Conservation (phyloP, 2,797 vertebrate species). For the Chelonia mydas region DNA sequence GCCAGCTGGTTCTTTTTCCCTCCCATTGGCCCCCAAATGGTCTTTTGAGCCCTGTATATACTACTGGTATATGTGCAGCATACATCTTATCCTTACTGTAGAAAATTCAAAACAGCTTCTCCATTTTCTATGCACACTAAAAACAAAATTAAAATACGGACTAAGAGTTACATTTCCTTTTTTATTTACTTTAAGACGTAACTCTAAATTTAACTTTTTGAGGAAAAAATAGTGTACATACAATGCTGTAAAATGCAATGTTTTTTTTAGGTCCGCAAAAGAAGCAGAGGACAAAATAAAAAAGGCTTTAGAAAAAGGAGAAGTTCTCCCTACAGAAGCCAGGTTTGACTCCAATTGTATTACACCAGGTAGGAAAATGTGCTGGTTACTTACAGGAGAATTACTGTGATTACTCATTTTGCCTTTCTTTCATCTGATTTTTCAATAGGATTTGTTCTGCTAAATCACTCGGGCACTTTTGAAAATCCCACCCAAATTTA, state of each 20-base stretch:
- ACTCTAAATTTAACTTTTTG: background rate
- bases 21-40: background rate
- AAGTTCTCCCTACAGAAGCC: slow-evolving; percentile 94
- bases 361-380: slow-evolving; percentile 89
- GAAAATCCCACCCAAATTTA: background rate
- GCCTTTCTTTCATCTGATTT: background rate
- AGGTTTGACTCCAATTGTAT: slow-evolving; percentile 99
- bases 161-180: background rate
- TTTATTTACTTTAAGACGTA: background rate
- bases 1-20: background rate
- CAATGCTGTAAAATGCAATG: background rate
- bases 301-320: slow-evolving; percentile 97
- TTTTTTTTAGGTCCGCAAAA: slow-evolving; percentile 91
- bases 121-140: background rate
- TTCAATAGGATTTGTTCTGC: background rate
- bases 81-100: background rate
- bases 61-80: background rate
- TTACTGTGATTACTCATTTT: background rate
- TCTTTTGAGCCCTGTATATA: background rate
- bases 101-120: background rate
- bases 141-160: background rate
- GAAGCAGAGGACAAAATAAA: slow-evolving; percentile 99
- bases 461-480: background rate
- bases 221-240: background rate
- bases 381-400: background rate